These are phyloP conservation scores for Eustalomyia histrio DNA, from an alignment of 2,888 invertebrate species.

Conservation along the genomic window DNA sequence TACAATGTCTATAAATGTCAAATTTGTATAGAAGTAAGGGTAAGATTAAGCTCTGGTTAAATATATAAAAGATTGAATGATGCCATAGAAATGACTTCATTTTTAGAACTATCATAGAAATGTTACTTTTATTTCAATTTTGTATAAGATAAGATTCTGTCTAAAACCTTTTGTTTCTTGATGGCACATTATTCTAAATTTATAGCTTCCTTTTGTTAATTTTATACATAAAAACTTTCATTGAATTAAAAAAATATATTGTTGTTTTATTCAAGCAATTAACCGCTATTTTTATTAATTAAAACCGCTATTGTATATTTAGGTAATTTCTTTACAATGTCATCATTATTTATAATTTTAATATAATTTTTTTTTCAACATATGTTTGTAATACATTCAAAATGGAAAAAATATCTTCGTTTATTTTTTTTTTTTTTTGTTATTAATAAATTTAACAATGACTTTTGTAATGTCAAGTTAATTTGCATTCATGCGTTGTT, in stretches of 20 bases:
- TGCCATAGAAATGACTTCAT: background rate
- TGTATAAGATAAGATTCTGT: background rate
- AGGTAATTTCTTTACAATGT: slow-evolving; percentile 27
- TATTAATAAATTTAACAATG: slow-evolving; percentile 48
- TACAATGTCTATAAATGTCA: too few relatives aligned
- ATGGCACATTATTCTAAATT: background rate
- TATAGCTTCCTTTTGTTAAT: slow-evolving; percentile 15
- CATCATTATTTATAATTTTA: slow-evolving; percentile 52
- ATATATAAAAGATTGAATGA: background rate
- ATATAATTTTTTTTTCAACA: slow-evolving; percentile 12
- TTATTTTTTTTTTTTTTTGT: background rate
- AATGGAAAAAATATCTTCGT: slow-evolving; percentile 12
- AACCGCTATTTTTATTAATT: slow-evolving; percentile 8
- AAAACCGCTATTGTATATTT: slow-evolving; percentile 14
- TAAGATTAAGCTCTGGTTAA: too few relatives aligned
- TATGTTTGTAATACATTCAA: slow-evolving; percentile 7
- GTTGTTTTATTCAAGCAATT: background rate
- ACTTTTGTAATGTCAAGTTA: slow-evolving; percentile 60
- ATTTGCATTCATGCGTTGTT: slow-evolving; percentile 35
- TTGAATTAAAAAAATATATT: slow-evolving; percentile 13
- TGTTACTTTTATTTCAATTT: background rate
- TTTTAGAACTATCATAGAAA: background rate
- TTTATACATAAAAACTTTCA: background rate
- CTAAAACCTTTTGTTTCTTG: background rate
- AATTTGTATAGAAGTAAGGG: too few relatives aligned